These are phyloP conservation scores for Gambusia holbrooki DNA, from an alignment of 2,113 vertebrate species.

Conservation along the genomic window DNA sequence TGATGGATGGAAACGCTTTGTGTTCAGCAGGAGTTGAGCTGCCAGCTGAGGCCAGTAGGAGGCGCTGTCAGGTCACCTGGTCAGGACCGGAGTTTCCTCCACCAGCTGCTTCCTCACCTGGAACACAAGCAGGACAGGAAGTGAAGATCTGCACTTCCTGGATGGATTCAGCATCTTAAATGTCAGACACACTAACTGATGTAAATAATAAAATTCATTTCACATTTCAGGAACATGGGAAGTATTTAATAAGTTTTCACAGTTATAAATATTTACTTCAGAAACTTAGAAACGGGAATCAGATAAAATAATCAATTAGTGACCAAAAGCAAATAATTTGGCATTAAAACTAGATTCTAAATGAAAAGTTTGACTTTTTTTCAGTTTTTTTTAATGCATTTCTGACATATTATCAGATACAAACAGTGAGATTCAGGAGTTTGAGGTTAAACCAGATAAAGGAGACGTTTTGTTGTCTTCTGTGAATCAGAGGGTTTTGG, in stretches of 20 bases:
- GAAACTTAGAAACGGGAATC: background rate
- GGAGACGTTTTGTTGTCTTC: background rate
- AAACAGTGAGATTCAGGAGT: background rate
- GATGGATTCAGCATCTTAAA: background rate
- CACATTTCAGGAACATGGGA: background rate
- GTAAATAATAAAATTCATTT: background rate
- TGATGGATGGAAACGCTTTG: background rate
- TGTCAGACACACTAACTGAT: background rate
- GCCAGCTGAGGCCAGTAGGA: background rate
- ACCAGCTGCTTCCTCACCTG: constrained; percentile 37
- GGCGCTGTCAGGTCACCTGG: constrained; percentile 13
- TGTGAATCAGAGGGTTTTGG: no score
- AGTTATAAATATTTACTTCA: background rate
- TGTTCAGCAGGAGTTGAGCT: background rate
- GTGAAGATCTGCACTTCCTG: background rate
- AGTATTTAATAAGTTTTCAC: background rate
- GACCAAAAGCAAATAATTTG: no score
- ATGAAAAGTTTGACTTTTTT: background rate
- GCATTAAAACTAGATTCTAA: no score
- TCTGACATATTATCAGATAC: background rate
- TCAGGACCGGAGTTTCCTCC: constrained; percentile 31
- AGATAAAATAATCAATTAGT: background rate
- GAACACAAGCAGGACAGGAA: constrained; percentile 13
- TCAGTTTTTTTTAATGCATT: background rate
- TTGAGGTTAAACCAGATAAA: background rate